Base-by-base conservation (phyloP, 2,888 invertebrate genomes). In the Platerodrilus igneus region DNA sequence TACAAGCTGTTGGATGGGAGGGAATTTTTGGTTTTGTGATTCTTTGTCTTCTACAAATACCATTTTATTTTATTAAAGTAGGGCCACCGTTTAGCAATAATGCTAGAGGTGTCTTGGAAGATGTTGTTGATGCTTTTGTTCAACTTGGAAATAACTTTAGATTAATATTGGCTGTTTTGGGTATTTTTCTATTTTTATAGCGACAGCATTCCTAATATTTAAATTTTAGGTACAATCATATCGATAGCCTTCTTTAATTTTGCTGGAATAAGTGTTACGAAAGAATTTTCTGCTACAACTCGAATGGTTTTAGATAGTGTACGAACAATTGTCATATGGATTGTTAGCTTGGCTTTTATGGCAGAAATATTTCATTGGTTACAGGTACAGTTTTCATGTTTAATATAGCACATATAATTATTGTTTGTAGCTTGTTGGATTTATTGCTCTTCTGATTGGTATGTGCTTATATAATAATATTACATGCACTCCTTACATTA, bases 221-320 rank as follows among this genome's bases (percentile, higher is more conserved):
- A 3, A 31, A 64, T 73, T 52, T 21, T 71, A 78, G 88, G 87
- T 41, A 89, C 86, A 2, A 73, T 87, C 13, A 58, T 90, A 14
- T 91, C 91, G 32, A 93, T 94, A 51, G 90, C 94, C 0, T 86
- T 93, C 70, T 94, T 94, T 73, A 93, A 91, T 66, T 94, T 88
- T 66, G 83, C 90, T 48, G 92, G 92, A 6, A 81, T 94, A 47
- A 87, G 86, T 59, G 87, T 96, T 3, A 91, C 93, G 0, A 95
- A 94, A 69, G 90, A 93, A 66, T 77, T 93, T 58, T 93, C 89
- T 2, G 93, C 95, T 1, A 92, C 91, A 0, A 89, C 90, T 2
- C 75, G 93, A 47, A 87, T 92, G 84, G 85, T 94, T 7, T 72
- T 93, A 28, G 93, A 94, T 63, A 86, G 86, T 33, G 74, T 51